These are phyloP conservation scores for Narcine bancroftii DNA, from an alignment of 2,113 vertebrate species.

Conservation along the genomic window DNA sequence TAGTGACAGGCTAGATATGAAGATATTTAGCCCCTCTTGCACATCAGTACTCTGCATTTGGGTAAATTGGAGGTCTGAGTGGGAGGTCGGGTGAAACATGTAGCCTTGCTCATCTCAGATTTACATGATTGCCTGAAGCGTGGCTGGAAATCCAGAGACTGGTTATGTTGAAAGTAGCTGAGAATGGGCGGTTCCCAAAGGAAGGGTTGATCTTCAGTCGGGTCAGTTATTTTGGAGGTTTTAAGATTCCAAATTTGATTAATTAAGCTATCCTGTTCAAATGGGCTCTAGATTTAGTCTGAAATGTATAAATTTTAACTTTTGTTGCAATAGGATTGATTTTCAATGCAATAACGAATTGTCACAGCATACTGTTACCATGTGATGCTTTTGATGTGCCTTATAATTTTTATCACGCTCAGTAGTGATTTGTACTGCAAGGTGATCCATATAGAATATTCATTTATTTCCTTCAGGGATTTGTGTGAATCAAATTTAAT, in stretches of 20 bases:
- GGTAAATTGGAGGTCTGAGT: no score
- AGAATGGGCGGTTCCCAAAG: no score
- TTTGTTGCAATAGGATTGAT: background rate
- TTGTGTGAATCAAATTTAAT: background rate
- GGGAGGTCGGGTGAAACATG: no score
- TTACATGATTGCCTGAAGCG: no score
- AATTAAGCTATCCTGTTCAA: background rate
- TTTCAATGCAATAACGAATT: background rate
- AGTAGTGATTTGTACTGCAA: background rate
- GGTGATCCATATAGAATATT: background rate
- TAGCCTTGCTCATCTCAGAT: no score
- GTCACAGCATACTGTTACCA: background rate
- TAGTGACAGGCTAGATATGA: no score
- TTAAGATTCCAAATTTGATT: background rate
- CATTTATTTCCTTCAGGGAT: background rate
- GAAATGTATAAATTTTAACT: background rate
- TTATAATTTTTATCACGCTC: background rate
- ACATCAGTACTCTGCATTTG: no score
- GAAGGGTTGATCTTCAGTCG: no score
- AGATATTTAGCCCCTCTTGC: no score
- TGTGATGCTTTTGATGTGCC: background rate
- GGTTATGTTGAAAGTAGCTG: no score
- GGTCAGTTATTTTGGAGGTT: background rate
- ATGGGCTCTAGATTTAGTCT: background rate
- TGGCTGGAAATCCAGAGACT: no score